Conservation (phyloP, 2,797 vertebrate genomes). For the Petrocephalus schoutedeni region DNA sequence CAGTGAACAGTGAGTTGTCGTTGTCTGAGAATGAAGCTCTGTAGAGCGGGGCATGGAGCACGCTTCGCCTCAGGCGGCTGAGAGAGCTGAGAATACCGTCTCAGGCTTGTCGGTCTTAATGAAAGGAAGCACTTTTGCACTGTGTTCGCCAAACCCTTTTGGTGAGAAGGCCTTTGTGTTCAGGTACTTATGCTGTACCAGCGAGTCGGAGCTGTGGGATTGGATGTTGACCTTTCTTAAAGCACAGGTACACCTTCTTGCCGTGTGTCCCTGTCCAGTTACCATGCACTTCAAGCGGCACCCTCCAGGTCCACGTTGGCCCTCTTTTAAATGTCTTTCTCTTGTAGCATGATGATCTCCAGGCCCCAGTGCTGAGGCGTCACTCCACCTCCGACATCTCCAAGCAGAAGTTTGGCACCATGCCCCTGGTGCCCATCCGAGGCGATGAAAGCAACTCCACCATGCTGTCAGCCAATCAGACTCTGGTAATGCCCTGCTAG, state of each 20-base stretch:
- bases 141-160: not conserved
- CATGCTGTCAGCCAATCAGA: conserved; percentile 92
- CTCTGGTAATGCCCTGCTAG: conserved; percentile 65
- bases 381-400: conserved; percentile 84
- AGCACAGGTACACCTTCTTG: conserved; percentile 67
- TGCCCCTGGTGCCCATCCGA: conserved; percentile 87
- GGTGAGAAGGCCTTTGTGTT: not conserved
- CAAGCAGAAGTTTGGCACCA: conserved; percentile 94
- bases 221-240: conserved; percentile 90
- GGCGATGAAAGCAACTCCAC: conserved; percentile 83
- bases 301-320: not conserved
- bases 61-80: not conserved
- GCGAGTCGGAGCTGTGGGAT: conserved; percentile 85
- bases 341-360: conserved; percentile 73
- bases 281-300: not conserved
- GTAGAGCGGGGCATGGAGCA: not conserved
- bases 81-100: not conserved
- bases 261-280: not conserved
- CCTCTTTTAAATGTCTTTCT: not conserved
- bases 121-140: not conserved
- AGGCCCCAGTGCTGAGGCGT: conserved; percentile 75
- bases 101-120: not conserved
- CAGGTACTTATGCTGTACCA: conserved; percentile 79
- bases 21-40: not conserved
- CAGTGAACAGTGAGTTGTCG: not conserved